Evolutionary conservation across 2,888 invertebrate species (phyloP).

Genomic region (Meta bourneti): DNA sequence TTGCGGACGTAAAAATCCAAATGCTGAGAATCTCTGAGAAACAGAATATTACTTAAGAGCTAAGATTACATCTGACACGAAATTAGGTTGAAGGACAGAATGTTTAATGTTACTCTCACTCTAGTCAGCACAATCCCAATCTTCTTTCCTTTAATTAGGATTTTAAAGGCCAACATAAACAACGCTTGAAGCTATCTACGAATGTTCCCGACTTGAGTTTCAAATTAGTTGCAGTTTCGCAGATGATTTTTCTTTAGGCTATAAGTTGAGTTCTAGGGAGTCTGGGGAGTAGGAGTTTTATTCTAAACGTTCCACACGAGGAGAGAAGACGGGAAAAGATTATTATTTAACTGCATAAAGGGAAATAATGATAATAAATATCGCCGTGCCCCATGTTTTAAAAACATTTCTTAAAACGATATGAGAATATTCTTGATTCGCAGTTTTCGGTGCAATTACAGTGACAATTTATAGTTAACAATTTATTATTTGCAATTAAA

Average conservation of each 20-base stretch:
- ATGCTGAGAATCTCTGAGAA: too few relatives aligned
- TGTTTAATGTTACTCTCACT: background rate
- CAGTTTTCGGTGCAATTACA: background rate
- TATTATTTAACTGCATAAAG: background rate
- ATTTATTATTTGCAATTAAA: background rate
- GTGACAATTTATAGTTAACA: background rate
- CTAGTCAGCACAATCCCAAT: background rate
- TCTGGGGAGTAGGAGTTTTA: background rate
- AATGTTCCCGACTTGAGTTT: background rate
- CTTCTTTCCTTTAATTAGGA: background rate
- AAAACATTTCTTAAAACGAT: background rate
- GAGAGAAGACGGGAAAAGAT: background rate
- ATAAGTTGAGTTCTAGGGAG: background rate
- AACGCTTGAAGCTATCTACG: background rate
- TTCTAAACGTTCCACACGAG: background rate
- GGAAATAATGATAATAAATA: background rate
- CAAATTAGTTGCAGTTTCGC: background rate
- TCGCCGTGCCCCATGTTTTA: background rate
- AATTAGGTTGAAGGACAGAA: background rate
- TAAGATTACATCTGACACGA: background rate
- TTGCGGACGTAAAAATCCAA: too few relatives aligned
- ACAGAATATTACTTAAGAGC: background rate
- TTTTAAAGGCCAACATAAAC: background rate
- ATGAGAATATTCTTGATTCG: background rate
- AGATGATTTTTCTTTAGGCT: slow-evolving; percentile 1